Base-by-base conservation (phyloP, 2,113 vertebrate genomes). In the Silurus asotus region DNA sequence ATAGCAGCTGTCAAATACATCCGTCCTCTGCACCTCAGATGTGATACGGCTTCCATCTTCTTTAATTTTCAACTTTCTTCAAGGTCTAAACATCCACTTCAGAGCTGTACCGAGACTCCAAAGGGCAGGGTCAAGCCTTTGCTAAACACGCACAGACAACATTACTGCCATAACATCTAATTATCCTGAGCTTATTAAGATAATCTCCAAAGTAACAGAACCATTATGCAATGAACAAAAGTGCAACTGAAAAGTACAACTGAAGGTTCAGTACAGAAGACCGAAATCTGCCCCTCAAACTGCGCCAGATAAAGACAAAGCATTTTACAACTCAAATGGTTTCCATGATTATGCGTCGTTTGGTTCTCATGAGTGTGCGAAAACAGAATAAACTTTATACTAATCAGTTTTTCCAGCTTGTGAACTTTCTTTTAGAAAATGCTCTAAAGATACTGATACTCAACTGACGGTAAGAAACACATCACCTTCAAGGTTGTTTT, bases 1-100 rank as follows among this genome's bases (percentile, higher is more conserved):
- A 91, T 92, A 94, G 86, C 88, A 88, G 87, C 88, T 90, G 92
- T 93, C 92, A 90, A 72, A 91, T 78, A 85, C 86, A 77, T 69
- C 85, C 69, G 90, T 20, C 81, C 87, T 90, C 69, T 69, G 87
- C 89, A 90, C 88, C 90, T 90, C 91, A 90, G 86, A 85, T 89
- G 90, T 84, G 77, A 86, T 90, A 80, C 81, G 83, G 81, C 25
- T 80, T 88, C 77, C 58, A 65, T 75, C 58, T 51, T 75, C n/a
- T 28, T 78, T 25, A 23, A 67, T 85, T 85, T 65, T 65, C 61
- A 53, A 78, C 17, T 51, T 67, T 64, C 58, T 49, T 53, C 48
- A 45, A 13, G 23, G n/a, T 76, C 48, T 28, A 23, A 45, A 45
- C 8, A 6, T 78, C n/a, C 17, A 78, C 61, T 53, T 65, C 17